phyloP scores from a whole-genome alignment of 2,797 vertebrate species.

The Mionectes olivaceus region DNA sequence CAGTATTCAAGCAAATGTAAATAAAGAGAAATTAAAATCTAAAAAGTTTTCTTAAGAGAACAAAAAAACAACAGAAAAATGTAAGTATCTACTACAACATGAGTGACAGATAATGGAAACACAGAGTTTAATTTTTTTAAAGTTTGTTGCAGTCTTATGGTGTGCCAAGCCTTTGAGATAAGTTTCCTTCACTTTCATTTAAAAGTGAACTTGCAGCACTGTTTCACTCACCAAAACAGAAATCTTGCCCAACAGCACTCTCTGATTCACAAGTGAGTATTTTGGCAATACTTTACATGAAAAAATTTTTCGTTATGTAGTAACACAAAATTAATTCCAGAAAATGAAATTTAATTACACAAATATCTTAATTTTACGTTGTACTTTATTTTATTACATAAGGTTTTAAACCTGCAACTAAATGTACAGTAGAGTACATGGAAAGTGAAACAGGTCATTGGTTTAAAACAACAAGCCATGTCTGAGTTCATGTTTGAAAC shows the following conservation, averaged over 20 bases:
- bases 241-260: background rate
- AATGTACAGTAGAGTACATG: background rate
- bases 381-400: background rate
- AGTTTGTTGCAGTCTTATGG: constrained; percentile 38
- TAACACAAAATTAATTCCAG: background rate
- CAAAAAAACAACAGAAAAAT: background rate
- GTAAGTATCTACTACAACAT: background rate
- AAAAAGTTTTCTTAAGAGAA: constrained; percentile 25
- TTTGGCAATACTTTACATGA: background rate
- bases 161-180: constrained; percentile 33
- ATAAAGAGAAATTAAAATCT: constrained; percentile 39
- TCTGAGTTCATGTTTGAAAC: constrained; percentile 73
- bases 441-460: constrained; percentile 79
- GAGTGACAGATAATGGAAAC: constrained; percentile 60
- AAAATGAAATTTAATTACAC: background rate
- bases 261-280: background rate
- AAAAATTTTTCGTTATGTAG: background rate
- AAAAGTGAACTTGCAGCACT: constrained; percentile 67
- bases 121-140: constrained; percentile 29
- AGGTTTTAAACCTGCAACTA: background rate
- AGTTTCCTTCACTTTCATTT: constrained; percentile 32
- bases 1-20: constrained; percentile 55
- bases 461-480: constrained; percentile 59
- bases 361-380: background rate
- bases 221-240: constrained; percentile 78